Percentiles rank a stretch among this genome's conserved stretches.
Evolutionary conservation across 35 echinoderm and acorn worm genomes (phyloP).

Genomic region (Ophiothrix spiculata): DNA sequence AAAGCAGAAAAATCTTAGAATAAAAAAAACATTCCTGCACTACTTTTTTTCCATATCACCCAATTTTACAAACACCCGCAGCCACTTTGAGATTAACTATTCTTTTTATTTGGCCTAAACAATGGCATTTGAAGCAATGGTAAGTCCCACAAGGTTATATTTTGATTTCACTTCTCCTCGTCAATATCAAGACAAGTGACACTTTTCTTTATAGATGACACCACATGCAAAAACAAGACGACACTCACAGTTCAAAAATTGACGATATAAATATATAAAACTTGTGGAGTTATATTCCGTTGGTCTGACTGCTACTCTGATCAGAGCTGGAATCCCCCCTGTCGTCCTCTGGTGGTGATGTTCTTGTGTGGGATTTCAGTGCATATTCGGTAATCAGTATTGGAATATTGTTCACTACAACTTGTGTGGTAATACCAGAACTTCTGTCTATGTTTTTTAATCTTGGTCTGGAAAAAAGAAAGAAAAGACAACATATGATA

Average conservation of each 20-base stretch:
- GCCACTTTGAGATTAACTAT: no score
- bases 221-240: neutral
- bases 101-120: no score
- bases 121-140: no score
- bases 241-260: neutral
- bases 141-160: no score
- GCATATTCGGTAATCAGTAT: conserved; percentile 96
- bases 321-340: conserved; percentile 31
- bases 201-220: no score
- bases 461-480: conserved; percentile 64
- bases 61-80: no score
- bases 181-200: no score
- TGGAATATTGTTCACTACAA: conserved; percentile 90
- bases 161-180: no score
- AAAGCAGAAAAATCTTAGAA: no score
- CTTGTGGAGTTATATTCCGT: conserved; percentile 47
- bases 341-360: conserved; percentile 35
- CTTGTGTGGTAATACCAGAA: conserved; percentile 75
- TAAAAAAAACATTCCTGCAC: no score
- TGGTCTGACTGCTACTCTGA: conserved; percentile 41
- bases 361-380: conserved; percentile 72
- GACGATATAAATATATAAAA: conserved; percentile 11
- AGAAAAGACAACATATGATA: neutral
- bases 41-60: no score
- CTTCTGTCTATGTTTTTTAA: conserved; percentile 97